phyloP scores from a whole-genome alignment of 1,140 invertebrate genomes.

The Hyposmocoma kahamanoa region DNA sequence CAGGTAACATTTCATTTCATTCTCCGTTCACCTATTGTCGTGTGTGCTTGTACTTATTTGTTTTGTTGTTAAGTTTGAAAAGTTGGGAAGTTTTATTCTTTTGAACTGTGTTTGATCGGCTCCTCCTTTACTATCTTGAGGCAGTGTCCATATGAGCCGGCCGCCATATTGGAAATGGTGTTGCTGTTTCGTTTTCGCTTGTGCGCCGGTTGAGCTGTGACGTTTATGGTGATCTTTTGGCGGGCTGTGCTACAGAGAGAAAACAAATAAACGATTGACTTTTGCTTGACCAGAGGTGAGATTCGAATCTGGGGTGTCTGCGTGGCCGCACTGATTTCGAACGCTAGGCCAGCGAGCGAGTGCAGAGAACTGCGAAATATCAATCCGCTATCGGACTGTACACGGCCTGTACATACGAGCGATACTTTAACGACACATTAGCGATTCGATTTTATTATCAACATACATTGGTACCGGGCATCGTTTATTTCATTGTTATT shows the following conservation, averaged over 20 bases:
- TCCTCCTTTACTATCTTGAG: constrained; percentile 6
- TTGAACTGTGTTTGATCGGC: too few species aligned
- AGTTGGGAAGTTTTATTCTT: too few species aligned
- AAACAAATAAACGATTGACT: not conserved
- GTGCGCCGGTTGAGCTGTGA: not conserved
- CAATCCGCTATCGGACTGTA: not conserved
- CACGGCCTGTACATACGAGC: not conserved
- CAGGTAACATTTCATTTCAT: too few species aligned
- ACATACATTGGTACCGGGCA: too few species aligned
- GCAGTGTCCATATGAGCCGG: not conserved
- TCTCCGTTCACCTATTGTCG: too few species aligned
- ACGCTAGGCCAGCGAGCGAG: not conserved
- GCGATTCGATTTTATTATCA: not conserved
- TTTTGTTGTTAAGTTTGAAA: too few species aligned
- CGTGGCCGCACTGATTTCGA: not conserved
- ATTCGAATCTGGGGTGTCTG: not conserved
- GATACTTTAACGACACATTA: not conserved
- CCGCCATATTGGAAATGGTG: not conserved
- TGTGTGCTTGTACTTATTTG: too few species aligned
- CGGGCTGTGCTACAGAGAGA: not conserved
- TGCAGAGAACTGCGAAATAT: not conserved
- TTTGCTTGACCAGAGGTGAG: not conserved
- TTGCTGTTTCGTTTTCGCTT: not conserved
- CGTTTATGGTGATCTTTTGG: not conserved
- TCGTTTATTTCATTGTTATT: too few species aligned